Percentiles rank a stretch among this genome's conserved stretches.
phyloP scores from a whole-genome alignment of 1,140 invertebrate species.

The Listronotus bonariensis region DNA sequence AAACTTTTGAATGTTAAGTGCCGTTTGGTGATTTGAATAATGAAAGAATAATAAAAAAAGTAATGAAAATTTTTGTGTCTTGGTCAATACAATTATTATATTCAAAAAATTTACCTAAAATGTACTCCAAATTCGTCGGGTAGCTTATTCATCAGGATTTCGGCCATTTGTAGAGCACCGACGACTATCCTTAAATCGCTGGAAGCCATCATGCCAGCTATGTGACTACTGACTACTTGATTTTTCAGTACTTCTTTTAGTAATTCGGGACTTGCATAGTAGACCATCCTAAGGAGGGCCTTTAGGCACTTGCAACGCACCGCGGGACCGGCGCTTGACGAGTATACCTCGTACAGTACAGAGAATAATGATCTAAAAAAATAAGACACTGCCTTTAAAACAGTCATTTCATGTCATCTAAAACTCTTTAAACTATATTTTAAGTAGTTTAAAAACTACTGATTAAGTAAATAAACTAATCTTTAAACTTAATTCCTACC shows the following conservation, averaged over 20 bases:
- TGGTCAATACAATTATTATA: too few species aligned
- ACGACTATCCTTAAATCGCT: constrained; percentile 95
- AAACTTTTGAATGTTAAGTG: too few species aligned
- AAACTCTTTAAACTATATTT: too few species aligned
- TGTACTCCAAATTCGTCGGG: constrained; percentile 93
- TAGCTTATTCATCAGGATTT: constrained; percentile 94
- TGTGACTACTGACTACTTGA: constrained; percentile 94
- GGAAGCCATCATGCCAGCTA: constrained; percentile 97
- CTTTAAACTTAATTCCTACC: constrained; percentile 1
- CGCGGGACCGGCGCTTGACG: constrained; percentile 94
- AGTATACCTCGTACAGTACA: constrained; percentile 95
- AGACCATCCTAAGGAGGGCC: constrained; percentile 94
- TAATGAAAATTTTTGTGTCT: too few species aligned
- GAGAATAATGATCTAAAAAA: constrained; percentile 78
- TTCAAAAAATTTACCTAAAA: constrained; percentile 62
- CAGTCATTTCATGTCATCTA: too few species aligned
- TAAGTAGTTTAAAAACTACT: too few species aligned
- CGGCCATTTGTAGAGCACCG: constrained; percentile 94
- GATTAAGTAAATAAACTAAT: too few species aligned
- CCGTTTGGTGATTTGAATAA: too few species aligned
- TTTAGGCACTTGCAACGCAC: constrained; percentile 95
- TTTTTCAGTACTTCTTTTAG: constrained; percentile 87
- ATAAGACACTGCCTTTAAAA: not conserved
- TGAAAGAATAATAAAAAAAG: too few species aligned
- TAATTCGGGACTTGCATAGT: constrained; percentile 86